Evolutionary conservation across 2,113 vertebrate genomes (phyloP), one percentile per base, ranked within the genome.

Genomic region (Syngnathus scovelli): DNA sequence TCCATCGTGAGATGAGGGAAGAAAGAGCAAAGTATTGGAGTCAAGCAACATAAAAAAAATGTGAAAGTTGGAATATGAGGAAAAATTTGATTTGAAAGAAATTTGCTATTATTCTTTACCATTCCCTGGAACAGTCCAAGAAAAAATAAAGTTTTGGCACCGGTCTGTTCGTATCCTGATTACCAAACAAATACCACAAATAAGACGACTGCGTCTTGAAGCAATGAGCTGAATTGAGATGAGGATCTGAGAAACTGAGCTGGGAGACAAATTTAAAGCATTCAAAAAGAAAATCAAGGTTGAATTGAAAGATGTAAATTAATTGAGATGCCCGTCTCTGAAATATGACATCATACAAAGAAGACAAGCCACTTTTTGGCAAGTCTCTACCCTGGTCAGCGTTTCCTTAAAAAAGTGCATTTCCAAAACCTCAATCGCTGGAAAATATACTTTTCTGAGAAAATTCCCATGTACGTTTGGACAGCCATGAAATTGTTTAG

Each of bases 321-420:
- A 52, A 21, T 5, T n/a, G 19, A 52, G 44, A 19, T 19, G 11
- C 12, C 23, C 6, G 54, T 7, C 23, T 13, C 27, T 36, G 16
- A 16, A 58, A 36, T 27, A n/a, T 62, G 41, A 62, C 39, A 15
- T 46, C 39, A 44, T 27, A 62, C 21, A 46, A 62, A 46, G 39
- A 41, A 44, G 61, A 62, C 41, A 4, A 44, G 61, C 41, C 41
- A 62, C 41, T 13, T 27, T 41, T 43, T 13, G n/a, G 38, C 60
- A 23, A 62, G 12, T 62, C 61, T 62, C 61, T 44, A 62, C 61
- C 61, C 61, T 62, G 61, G 41, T 62, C 61, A 21, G 37, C 21
- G 12, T 62, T 46, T 9, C 59, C 66, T 52, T 78, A 72, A 16
- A 60, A 60, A 60, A 62, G 61, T 62, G 61, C 61, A 62, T 44